Base-by-base conservation (phyloP, 2,797 vertebrate species). In the Pangasius djambal region DNA sequence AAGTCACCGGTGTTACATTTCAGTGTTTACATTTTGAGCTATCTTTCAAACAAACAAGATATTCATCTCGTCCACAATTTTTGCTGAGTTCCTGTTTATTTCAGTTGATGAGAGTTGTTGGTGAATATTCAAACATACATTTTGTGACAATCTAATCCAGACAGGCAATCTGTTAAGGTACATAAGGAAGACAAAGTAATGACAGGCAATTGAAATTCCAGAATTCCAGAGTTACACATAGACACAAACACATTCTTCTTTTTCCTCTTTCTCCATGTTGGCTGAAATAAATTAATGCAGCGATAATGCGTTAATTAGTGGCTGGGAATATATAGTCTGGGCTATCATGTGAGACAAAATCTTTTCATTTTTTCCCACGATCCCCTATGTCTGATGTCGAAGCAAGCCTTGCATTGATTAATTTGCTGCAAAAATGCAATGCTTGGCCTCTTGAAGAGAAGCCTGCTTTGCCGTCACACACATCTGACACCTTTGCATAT, bases 331-430 rank as follows among this genome's bases (percentile, higher is more conserved):
- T 63, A 16, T 83, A n/a, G 57, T 63, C 25, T 48, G 63, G 2
- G 28, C 50, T 84, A 84, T 67, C 61, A 25, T 69, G 44, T 34
- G n/a, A 48, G 65, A 28, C 31, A 72, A 31, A 83, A 69, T 44
- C n/a, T 6, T 67, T 50, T 8, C 0, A 3, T 31, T 70, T 25
- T 12, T 4, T 13, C 83, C 31, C 67, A 40, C 1, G 4, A 69
- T 52, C 63, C 61, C 9, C 12, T 72, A 13, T 18, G 3, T 72
- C 31, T 67, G 75, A 69, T 79, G 52, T 82, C 50, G 9, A 59
- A 74, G 48, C 20, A 86, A 86, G 31, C 22, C 67, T 37, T 88
- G 50, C 20, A 78, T 81, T 59, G 57, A 89, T 83, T 77, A 40
- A 67, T 74, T 65, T 74, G n/a, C 37, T 40, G 67, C 16, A 20